Conservation (phyloP, 2,113 vertebrate species). For the Blennius ocellaris region DNA sequence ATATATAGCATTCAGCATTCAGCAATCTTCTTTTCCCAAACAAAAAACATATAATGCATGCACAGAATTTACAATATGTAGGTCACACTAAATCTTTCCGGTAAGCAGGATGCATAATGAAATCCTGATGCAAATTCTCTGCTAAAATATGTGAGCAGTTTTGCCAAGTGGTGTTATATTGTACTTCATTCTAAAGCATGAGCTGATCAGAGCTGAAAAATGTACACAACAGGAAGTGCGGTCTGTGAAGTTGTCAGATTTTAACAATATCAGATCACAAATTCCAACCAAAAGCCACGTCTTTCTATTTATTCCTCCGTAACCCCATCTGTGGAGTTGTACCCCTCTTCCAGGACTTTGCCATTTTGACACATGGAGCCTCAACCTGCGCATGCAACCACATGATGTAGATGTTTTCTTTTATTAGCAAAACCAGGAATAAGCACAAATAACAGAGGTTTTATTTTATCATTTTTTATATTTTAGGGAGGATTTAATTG, state of each 20-base stretch:
- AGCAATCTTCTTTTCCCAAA: not conserved
- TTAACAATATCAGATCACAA: slow-evolving; percentile 1
- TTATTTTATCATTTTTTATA: slow-evolving; percentile 21
- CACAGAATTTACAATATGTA: slow-evolving; percentile 10
- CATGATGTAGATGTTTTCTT: slow-evolving; percentile 37
- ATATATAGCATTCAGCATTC: too few species aligned
- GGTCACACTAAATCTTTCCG: slow-evolving; percentile 29
- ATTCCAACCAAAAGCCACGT: too few species aligned
- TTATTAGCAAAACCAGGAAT: slow-evolving; percentile 27
- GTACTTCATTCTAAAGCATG: slow-evolving; percentile 2
- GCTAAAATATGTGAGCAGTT: not conserved
- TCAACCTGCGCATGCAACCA: not conserved
- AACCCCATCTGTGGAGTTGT: not conserved
- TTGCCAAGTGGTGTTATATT: slow-evolving; percentile 24
- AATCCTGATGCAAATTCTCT: slow-evolving; percentile 38
- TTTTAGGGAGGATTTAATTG: slow-evolving; percentile 80
- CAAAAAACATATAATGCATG: slow-evolving; percentile 1
- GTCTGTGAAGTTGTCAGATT: slow-evolving; percentile 4
- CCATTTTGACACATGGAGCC: not conserved
- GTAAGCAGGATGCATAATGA: slow-evolving; percentile 15
- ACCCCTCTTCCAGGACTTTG: slow-evolving; percentile 1
- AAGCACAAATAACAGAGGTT: slow-evolving; percentile 38
- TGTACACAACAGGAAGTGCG: not conserved
- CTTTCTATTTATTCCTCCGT: too few species aligned
- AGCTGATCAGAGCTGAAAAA: slow-evolving; percentile 11